A percentile compares a stretch with the other conserved stretches of the same genome.
phyloP scores from a whole-genome alignment of 2,888 invertebrate genomes.

The Ectemnius cavifrons region DNA sequence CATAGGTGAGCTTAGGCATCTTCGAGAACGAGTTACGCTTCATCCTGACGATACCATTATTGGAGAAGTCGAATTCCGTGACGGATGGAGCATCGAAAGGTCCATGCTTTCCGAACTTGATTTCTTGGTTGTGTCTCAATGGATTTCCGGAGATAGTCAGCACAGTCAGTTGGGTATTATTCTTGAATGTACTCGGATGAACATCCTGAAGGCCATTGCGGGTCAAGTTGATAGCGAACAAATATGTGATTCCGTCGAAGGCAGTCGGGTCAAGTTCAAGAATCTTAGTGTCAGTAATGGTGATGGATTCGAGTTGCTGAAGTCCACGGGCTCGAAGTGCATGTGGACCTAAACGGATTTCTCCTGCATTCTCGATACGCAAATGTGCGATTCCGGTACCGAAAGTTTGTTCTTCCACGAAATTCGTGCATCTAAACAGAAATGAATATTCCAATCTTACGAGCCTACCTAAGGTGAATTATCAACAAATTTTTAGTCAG shows the following conservation, averaged over 20 bases:
- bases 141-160: conserved; percentile 85
- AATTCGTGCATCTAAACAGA: conserved; percentile 82
- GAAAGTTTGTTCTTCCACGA: conserved; percentile 84
- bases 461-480: too few relatives aligned
- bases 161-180: conserved; percentile 83
- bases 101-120: conserved; percentile 76
- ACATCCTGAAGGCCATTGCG: conserved; percentile 84
- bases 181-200: conserved; percentile 85
- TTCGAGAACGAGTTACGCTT: conserved; percentile 83
- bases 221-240: conserved; percentile 85
- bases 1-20: conserved; percentile 83
- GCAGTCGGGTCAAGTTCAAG: conserved; percentile 84
- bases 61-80: conserved; percentile 86
- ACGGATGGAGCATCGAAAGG: conserved; percentile 82
- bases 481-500: too few relatives aligned
- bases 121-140: conserved; percentile 75
- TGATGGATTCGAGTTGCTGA: conserved; percentile 83
- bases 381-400: conserved; percentile 84
- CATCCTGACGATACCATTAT: conserved; percentile 84
- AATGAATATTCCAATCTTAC: not conserved
- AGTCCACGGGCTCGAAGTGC: conserved; percentile 80
- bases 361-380: conserved; percentile 83
- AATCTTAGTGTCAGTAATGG: conserved; percentile 85
- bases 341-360: conserved; percentile 69
- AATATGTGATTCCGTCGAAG: conserved; percentile 83